Evolutionary conservation across 2,113 vertebrate species (phyloP).

Genomic region (Nannobrachium achirus): DNA sequence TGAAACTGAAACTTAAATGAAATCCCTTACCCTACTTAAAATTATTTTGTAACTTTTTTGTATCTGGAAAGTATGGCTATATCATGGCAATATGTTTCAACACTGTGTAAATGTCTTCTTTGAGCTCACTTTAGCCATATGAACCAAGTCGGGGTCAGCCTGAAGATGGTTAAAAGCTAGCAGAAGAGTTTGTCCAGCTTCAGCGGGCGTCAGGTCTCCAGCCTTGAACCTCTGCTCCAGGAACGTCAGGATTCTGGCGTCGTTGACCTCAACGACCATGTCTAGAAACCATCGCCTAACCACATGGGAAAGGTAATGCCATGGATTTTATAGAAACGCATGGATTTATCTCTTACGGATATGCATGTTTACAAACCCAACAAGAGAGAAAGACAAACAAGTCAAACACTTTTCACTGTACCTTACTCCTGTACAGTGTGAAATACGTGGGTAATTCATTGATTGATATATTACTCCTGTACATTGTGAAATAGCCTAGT

Average conservation of each 20-base stretch:
- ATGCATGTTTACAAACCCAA: not conserved
- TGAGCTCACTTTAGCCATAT: conserved; percentile 72
- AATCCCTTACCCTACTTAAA: too few relatives aligned
- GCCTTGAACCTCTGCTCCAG: conserved; percentile 74
- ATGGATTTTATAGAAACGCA: not conserved
- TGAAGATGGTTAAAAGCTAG: conserved; percentile 74
- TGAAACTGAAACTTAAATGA: too few relatives aligned
- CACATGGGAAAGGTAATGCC: not conserved
- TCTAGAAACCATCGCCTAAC: conserved; percentile 83
- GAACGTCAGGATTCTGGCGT: conserved; percentile 78
- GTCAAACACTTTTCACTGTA: too few relatives aligned
- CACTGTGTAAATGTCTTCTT: not conserved
- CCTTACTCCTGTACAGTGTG: conserved; percentile 4
- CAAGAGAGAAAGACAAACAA: not conserved
- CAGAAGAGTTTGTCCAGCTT: conserved; percentile 74
- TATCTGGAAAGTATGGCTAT: not conserved
- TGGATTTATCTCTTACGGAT: not conserved
- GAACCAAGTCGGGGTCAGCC: conserved; percentile 66
- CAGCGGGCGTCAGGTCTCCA: conserved; percentile 63
- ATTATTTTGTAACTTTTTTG: too few relatives aligned
- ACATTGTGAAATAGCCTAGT: too few relatives aligned
- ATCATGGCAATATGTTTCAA: not conserved
- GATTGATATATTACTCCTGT: not conserved
- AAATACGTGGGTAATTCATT: conserved; percentile 33
- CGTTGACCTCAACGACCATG: conserved; percentile 69